Conservation (phyloP, 2,113 vertebrate species). For the Blennius ocellaris region DNA sequence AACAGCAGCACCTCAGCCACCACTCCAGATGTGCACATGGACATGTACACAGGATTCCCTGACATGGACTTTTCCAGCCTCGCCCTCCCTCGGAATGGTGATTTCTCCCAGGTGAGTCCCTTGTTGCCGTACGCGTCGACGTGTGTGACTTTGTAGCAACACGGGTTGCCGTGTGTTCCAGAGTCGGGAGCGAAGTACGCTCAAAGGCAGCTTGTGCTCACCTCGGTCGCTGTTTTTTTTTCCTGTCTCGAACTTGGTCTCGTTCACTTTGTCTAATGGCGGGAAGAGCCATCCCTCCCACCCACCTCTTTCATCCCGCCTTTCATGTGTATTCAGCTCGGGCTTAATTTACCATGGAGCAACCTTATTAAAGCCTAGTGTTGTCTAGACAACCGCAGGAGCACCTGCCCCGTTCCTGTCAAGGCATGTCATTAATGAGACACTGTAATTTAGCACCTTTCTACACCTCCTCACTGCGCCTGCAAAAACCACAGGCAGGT, state of each 20-base stretch:
- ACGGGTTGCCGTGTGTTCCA: neutral
- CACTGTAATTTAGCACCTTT: slow-evolving; percentile 30
- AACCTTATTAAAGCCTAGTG: slow-evolving; percentile 61
- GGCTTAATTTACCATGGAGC: slow-evolving; percentile 37
- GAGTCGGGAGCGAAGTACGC: neutral
- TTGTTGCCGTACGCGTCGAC: neutral
- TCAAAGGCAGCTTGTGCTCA: neutral
- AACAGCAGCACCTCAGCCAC: slow-evolving; percentile 74
- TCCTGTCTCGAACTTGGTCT: neutral
- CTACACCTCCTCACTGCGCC: neutral
- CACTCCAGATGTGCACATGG: slow-evolving; percentile 78
- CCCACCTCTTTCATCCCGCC: slow-evolving; percentile 48
- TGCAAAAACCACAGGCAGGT: slow-evolving; percentile 1
- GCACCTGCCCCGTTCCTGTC: slow-evolving; percentile 55
- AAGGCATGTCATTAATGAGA: slow-evolving; percentile 55
- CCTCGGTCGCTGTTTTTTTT: slow-evolving; percentile 1
- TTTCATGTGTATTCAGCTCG: slow-evolving; percentile 39
- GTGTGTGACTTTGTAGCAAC: too few species aligned
- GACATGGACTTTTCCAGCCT: slow-evolving; percentile 74
- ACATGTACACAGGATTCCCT: slow-evolving; percentile 72
- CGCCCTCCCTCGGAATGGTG: slow-evolving; percentile 72
- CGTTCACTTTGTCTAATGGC: slow-evolving; percentile 9
- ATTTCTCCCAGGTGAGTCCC: slow-evolving; percentile 80
- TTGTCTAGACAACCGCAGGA: slow-evolving; percentile 61
- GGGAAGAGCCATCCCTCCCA: slow-evolving; percentile 15